Evolutionary conservation across 1,140 invertebrate species (phyloP), one percentile per base, ranked within the genome.

Genomic region (Ips nitidus): DNA sequence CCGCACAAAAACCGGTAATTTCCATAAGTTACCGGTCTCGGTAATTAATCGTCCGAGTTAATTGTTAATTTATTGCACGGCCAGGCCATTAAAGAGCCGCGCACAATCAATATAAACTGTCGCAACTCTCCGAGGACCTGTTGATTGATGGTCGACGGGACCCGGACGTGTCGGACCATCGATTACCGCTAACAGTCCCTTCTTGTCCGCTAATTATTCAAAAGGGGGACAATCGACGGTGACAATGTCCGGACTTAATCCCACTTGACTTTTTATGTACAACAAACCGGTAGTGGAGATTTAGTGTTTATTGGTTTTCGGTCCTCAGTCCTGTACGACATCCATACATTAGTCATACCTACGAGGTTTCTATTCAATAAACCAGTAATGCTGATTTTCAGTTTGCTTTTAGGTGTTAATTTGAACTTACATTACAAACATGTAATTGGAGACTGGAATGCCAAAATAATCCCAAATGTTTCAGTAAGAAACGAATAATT

Each of bases 61-160:
- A 65, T 65, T 65, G 52, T 65, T 56, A 65, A 65, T 65, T 65
- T 65, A 65, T 65, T 55, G 36, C 63, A 37, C n/a, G 39, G 41
- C 52, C 8, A 36, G 22, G 41, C 52, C 63, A 65, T 65, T 65
- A 65, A 65, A 65, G 63, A 65, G 63, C 63, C 42, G 38, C 52
- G 52, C 7, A 52, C 63, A 56, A 65, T 65, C 63, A 65, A 65
- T 65, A 65, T 65, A 53, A 65, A 65, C 63, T 65, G 63, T 65
- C 63, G 52, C 52, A 65, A 65, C 63, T 65, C 50, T 7, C 63
- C 37, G 41, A 52, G 52, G 63, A 65, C 52, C 53, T 65, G 52
- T 65, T 65, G 63, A 65, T 65, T 56, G 63, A 65, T 65, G 52
- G 53, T 42, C 63, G 63, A 55, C 42, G 52, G 42, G 53, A 52